Evolutionary conservation across 2,888 invertebrate species (phyloP).

Genomic region (Augiades crinisus): DNA sequence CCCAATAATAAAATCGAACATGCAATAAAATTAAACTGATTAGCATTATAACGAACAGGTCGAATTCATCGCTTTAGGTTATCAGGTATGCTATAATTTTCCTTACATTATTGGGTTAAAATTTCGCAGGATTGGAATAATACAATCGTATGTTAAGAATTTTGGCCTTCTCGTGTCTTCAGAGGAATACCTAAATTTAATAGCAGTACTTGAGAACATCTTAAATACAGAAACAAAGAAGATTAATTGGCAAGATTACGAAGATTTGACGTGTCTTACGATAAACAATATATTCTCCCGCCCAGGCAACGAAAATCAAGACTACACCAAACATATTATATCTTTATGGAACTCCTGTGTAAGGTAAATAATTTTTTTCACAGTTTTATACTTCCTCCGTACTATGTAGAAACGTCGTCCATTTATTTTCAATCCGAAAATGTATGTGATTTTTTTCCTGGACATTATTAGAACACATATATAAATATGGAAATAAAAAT

Average conservation of each 20-base stretch:
- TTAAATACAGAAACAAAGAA: conserved; percentile 43
- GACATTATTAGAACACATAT: no score
- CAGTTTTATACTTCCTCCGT: no score
- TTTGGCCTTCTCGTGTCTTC: conserved; percentile 43
- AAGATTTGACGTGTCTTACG: conserved; percentile 44
- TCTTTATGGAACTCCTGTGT: conserved; percentile 67
- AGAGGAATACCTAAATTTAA: conserved; percentile 46
- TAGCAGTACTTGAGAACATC: conserved; percentile 48
- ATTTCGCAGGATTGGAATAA: conserved; percentile 60
- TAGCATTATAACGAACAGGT: no score
- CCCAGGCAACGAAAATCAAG: neutral
- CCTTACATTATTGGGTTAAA: no score
- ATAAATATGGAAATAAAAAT: no score
- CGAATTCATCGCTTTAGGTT: no score
- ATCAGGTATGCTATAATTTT: no score
- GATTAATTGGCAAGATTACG: conserved; percentile 49
- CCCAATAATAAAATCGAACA: no score
- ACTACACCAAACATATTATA: conserved; percentile 21
- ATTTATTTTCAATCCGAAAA: no score
- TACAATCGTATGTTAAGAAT: conserved; percentile 52
- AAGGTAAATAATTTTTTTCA: conserved; percentile 47
- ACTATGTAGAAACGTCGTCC: no score
- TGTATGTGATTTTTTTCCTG: no score
- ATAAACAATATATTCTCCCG: conserved; percentile 39
- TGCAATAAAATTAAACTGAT: no score